These are phyloP conservation scores for Triplophysa bombifrons DNA, from an alignment of 2,797 vertebrate genomes.

Conservation along the genomic window DNA sequence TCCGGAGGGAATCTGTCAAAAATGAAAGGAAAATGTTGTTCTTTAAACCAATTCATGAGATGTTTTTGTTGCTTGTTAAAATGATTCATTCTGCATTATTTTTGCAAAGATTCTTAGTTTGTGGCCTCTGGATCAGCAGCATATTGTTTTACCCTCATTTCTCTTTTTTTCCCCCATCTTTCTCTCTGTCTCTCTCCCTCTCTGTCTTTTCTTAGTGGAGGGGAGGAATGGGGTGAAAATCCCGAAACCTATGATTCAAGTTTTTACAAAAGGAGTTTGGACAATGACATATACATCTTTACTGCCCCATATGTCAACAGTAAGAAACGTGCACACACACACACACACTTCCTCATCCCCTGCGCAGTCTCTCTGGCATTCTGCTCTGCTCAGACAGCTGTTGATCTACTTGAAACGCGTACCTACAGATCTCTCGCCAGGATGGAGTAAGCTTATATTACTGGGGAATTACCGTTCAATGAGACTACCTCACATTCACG, in stretches of 20 bases:
- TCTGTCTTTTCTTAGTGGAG: slow-evolving; percentile 77
- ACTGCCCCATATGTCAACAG: slow-evolving; percentile 92
- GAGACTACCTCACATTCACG: slow-evolving; percentile 52
- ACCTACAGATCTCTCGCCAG: slow-evolving; percentile 49
- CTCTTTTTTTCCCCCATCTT: no score
- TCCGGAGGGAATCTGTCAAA: neutral
- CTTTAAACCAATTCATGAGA: no score
- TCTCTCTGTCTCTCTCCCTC: neutral
- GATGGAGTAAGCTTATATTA: slow-evolving; percentile 49
- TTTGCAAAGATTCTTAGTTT: neutral
- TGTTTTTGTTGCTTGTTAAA: neutral
- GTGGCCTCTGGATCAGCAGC: neutral
- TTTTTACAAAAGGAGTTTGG: slow-evolving; percentile 96
- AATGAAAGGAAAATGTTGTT: neutral
- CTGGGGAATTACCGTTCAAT: slow-evolving; percentile 46
- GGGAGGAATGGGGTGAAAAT: slow-evolving; percentile 93
- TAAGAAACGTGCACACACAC: slow-evolving; percentile 71
- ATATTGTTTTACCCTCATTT: neutral
- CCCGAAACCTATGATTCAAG: slow-evolving; percentile 95
- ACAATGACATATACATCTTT: slow-evolving; percentile 97
- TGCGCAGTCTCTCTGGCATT: slow-evolving; percentile 37
- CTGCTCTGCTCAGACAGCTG: slow-evolving; percentile 48
- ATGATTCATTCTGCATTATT: neutral
- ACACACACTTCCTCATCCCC: neutral
- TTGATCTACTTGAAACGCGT: slow-evolving; percentile 44